These are phyloP conservation scores for Ctenomys sociabilis DNA, from an alignment of 2,113 vertebrate species.

Conservation along the genomic window DNA sequence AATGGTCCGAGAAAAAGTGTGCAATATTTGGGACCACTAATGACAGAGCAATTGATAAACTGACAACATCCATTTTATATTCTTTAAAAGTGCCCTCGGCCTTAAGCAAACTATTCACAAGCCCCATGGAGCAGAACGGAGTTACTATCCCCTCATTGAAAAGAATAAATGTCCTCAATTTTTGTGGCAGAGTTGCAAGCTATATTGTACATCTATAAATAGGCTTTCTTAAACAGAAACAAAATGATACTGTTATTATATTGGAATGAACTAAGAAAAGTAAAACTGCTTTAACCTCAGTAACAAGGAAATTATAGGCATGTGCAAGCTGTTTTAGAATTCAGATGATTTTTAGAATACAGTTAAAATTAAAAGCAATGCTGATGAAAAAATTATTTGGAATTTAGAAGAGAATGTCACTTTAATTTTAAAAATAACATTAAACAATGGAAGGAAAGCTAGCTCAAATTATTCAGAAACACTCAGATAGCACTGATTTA, in stretches of 20 bases:
- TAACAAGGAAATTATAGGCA: slow-evolving; percentile 20
- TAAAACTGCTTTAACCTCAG: slow-evolving; percentile 57
- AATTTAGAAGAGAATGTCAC: neutral
- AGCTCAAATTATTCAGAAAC: slow-evolving; percentile 18
- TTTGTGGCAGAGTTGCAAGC: slow-evolving; percentile 73
- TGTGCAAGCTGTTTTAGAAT: neutral
- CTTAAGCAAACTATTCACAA: slow-evolving; percentile 71
- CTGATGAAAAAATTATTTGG: slow-evolving; percentile 44
- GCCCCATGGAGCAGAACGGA: slow-evolving; percentile 77
- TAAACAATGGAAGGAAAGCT: slow-evolving; percentile 24
- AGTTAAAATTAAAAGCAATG: slow-evolving; percentile 58
- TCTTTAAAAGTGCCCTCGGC: slow-evolving; percentile 60
- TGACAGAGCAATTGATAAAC: slow-evolving; percentile 63
- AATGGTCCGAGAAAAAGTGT: slow-evolving; percentile 68
- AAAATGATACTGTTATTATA: slow-evolving; percentile 60
- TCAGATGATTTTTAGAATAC: neutral
- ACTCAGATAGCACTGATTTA: slow-evolving; percentile 45
- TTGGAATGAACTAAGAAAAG: slow-evolving; percentile 20
- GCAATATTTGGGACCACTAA: slow-evolving; percentile 72
- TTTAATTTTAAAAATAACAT: slow-evolving; percentile 51
- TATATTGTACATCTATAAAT: slow-evolving; percentile 65
- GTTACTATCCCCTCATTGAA: slow-evolving; percentile 78
- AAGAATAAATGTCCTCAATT: slow-evolving; percentile 76
- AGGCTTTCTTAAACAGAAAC: slow-evolving; percentile 60
- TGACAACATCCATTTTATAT: slow-evolving; percentile 61